Evolutionary conservation across 2,888 invertebrate species (phyloP).

Genomic region (Acleris cristana): DNA sequence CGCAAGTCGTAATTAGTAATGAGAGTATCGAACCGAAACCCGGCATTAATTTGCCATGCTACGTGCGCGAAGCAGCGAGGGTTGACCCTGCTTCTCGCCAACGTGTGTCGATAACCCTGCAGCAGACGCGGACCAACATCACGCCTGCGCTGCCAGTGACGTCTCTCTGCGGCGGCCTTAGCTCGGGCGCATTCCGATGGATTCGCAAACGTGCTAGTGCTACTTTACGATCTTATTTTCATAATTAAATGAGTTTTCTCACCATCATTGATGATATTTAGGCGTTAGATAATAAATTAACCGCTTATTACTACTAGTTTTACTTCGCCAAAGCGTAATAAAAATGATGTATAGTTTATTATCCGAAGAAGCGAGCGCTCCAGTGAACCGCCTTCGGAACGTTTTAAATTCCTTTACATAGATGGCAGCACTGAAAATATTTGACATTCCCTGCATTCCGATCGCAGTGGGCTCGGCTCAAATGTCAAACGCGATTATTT

Average conservation of each 20-base stretch:
- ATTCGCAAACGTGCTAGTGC: slow-evolving; percentile 59
- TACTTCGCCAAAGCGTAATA: background rate
- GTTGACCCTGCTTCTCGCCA: slow-evolving; percentile 65
- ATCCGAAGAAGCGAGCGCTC: slow-evolving; percentile 48
- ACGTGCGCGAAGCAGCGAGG: slow-evolving; percentile 42
- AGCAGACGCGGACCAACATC: slow-evolving; percentile 68
- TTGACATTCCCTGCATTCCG: slow-evolving; percentile 87
- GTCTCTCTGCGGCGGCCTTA: slow-evolving; percentile 69
- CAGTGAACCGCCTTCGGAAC: slow-evolving; percentile 68
- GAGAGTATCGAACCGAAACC: slow-evolving; percentile 73
- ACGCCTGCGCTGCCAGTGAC: slow-evolving; percentile 74
- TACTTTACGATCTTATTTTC: slow-evolving; percentile 56
- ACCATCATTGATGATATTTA: slow-evolving; percentile 10
- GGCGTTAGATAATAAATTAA: background rate
- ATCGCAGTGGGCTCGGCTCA: slow-evolving; percentile 87
- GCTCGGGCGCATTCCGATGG: slow-evolving; percentile 72
- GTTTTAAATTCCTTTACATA: slow-evolving; percentile 78
- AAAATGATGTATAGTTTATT: slow-evolving; percentile 24
- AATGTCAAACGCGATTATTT: slow-evolving; percentile 87
- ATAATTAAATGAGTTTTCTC: slow-evolving; percentile 12
- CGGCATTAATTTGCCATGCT: slow-evolving; percentile 61
- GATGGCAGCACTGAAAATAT: slow-evolving; percentile 87
- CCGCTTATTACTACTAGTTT: background rate
- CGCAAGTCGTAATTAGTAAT: slow-evolving; percentile 30
- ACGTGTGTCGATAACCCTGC: slow-evolving; percentile 81